These are phyloP conservation scores for Rhinolophus sinicus DNA, from an alignment of 2,113 vertebrate genomes.

Conservation along the genomic window DNA sequence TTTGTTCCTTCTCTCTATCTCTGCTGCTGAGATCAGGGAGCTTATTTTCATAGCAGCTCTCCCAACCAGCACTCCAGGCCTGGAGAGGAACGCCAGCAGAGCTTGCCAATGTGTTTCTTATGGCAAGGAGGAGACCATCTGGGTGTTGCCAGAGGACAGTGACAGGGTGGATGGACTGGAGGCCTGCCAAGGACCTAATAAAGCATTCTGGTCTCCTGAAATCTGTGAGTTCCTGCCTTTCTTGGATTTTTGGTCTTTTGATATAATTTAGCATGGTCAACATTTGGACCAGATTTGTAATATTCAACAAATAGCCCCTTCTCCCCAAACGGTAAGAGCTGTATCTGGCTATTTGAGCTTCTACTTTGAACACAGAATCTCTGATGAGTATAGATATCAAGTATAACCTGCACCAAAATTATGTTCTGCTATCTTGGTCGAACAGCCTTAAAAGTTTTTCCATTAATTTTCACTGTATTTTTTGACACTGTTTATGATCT, in stretches of 20 bases:
- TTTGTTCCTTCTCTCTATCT: neutral
- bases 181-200: slow-evolving; percentile 50
- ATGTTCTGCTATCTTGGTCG: neutral
- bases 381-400: neutral
- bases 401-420: neutral
- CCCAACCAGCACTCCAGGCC: neutral
- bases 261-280: neutral
- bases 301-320: neutral
- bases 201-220: slow-evolving; percentile 40
- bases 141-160: neutral
- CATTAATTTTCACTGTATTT: neutral
- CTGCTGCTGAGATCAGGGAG: neutral
- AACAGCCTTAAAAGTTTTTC: neutral
- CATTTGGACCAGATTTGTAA: neutral
- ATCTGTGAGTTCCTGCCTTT: slow-evolving; percentile 12
- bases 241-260: neutral
- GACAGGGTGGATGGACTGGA: neutral
- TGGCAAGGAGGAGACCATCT: neutral
- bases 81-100: neutral
- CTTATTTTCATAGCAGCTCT: neutral
- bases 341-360: neutral
- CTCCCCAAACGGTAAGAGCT: neutral
- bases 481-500: neutral
- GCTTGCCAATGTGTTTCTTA: neutral
- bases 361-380: neutral